Conservation (phyloP, 30 jellyfish, hydroid and myxozoan species). For the Chrysaora quinquecirrha region DNA sequence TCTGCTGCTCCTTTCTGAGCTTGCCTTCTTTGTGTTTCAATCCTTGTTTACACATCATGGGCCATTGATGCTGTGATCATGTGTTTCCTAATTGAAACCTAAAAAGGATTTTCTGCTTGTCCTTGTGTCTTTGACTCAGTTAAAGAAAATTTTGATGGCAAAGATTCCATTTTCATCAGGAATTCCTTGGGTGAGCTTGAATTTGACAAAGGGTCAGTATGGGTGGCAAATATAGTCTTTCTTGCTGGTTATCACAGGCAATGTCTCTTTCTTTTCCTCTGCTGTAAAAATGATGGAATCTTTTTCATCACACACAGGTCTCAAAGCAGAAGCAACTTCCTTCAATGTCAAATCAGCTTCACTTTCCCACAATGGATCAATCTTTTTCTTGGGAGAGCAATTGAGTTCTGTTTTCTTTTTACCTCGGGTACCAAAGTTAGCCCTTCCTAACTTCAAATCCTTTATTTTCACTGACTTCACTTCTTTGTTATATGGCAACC, state of each 20-base stretch:
- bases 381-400: slow-evolving; percentile 41
- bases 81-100: slow-evolving; percentile 38
- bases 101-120: slow-evolving; percentile 26
- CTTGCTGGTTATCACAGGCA: neutral
- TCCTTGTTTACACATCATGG: slow-evolving; percentile 20
- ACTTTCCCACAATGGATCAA: neutral
- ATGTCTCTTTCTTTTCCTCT: neutral
- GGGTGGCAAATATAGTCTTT: neutral
- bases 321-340: slow-evolving; percentile 18
- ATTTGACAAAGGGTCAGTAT: neutral
- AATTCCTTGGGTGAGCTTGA: slow-evolving; percentile 16
- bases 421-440: slow-evolving; percentile 22
- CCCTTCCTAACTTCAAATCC: slow-evolving; percentile 25
- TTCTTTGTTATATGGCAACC: slow-evolving; percentile 36
- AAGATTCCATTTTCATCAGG: slow-evolving; percentile 5
- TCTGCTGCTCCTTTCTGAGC: slow-evolving; percentile 14
- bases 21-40: slow-evolving; percentile 9
- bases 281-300: slow-evolving; percentile 27
- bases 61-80: slow-evolving; percentile 52
- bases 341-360: neutral
- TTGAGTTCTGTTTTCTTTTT: slow-evolving; percentile 1
- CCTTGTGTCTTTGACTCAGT: slow-evolving; percentile 50
- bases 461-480: slow-evolving; percentile 35
- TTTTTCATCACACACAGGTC: slow-evolving; percentile 11
- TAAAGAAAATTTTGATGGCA: neutral